Base-by-base conservation (phyloP, 2,797 vertebrate species). In the Argentina silus region DNA sequence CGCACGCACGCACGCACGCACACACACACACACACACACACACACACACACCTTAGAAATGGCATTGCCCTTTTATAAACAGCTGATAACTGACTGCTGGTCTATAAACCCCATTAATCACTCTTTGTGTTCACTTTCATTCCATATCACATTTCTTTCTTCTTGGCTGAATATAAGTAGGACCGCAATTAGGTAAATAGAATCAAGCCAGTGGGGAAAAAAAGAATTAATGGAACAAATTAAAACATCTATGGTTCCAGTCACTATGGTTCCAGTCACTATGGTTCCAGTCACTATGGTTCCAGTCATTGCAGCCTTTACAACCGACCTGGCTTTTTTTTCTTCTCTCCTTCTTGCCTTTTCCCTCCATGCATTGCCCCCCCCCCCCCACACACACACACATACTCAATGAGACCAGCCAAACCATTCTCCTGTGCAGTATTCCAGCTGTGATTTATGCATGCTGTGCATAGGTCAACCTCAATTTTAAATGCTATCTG, bases 141-240 rank as follows among this genome's bases (percentile, higher is more conserved):
- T 83, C 69, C 75, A 82, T 84, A 81, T 72, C 3, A 81, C 80
- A 73, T 84, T 81, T 80, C 65, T 67, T 72, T 47, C 23, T 51
- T 23, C 10, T 14, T 69, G 48, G 53, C 44, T 72, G 62, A 67
- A 67, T 61, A 53, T 71, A 78, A 50, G 45, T 75, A 77, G 75
- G 62, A 68, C 74, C 77, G 73, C 83, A 89, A 88, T 88, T 83
- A 89, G 79, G 74, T 81, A 79, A 86, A 85, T 77, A 74, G 82
- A 84, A 81, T 79, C 57, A 69, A 66, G 64, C 53, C 74, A n/a
- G 15, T 43, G 36, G 12, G 36, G 15, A 83, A 10, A 17, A 45
- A 84, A 86, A 84, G 0, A 71, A 78, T 78, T 74, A 76, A 75
- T 83, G 82, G 42, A 19, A 67, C 68, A 77, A 71, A 81, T 74